These are phyloP conservation scores for Delphinapterus leucas DNA, from an alignment of 2,113 vertebrate genomes.

Conservation along the genomic window DNA sequence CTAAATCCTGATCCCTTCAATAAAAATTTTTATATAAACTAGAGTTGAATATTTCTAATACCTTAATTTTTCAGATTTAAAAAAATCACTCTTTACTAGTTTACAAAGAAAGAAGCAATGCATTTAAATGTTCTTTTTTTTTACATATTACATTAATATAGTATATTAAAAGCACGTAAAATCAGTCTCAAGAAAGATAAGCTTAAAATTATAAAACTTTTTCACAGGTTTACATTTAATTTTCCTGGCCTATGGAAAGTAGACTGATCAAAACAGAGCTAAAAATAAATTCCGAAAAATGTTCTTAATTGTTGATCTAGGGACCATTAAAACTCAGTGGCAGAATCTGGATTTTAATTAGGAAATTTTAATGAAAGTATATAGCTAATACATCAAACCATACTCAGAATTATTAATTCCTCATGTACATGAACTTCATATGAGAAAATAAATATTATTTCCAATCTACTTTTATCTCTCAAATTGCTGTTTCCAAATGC, in stretches of 20 bases:
- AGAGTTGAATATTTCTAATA: neutral
- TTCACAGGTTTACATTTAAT: neutral
- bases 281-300: neutral
- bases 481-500: neutral
- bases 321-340: neutral
- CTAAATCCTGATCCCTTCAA: neutral
- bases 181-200: constrained; percentile 1
- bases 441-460: constrained; percentile 24
- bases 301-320: neutral
- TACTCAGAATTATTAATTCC: neutral
- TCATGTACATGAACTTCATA: neutral
- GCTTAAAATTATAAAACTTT: neutral
- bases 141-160: neutral
- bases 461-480: neutral
- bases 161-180: neutral
- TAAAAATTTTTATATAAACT: constrained; percentile 17
- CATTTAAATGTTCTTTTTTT: neutral
- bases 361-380: neutral
- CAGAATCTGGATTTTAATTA: neutral
- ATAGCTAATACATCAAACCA: neutral
- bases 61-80: constrained; percentile 16
- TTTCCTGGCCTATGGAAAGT: neutral
- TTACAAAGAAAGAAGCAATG: constrained; percentile 23
- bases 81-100: neutral
- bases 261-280: neutral